Conservation (phyloP, 1,140 invertebrate genomes). For the Micrasema longulum region DNA sequence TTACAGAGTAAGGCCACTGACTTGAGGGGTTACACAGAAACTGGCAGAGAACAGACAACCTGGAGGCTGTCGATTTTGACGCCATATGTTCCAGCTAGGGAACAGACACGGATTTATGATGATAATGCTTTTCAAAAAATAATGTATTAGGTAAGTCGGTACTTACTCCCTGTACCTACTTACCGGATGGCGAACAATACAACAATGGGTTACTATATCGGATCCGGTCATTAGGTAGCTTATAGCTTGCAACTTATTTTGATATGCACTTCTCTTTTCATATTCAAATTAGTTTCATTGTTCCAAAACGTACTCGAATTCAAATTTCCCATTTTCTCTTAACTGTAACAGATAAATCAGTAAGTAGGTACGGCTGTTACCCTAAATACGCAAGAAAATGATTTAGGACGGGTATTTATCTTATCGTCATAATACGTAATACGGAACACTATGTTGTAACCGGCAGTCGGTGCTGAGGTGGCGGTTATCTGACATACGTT, state of each 20-base stretch:
- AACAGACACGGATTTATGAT: too few species aligned
- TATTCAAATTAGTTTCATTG: slow-evolving; percentile 42
- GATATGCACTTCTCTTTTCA: slow-evolving; percentile 40
- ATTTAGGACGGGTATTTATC: neutral
- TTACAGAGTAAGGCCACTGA: too few species aligned
- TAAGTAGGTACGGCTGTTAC: slow-evolving; percentile 3
- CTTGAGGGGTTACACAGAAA: too few species aligned
- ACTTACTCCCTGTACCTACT: too few species aligned
- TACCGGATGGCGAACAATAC: slow-evolving; percentile 41
- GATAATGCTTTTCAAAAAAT: too few species aligned
- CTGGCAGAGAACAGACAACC: too few species aligned
- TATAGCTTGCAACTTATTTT: slow-evolving; percentile 8
- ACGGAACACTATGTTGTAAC: neutral
- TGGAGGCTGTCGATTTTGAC: too few species aligned
- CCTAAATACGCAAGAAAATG: slow-evolving; percentile 5
- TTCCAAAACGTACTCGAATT: slow-evolving; percentile 28
- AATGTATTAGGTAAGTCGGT: too few species aligned
- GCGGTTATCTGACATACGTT: too few species aligned
- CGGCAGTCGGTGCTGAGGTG: too few species aligned
- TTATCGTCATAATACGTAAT: neutral
- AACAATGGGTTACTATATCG: slow-evolving; percentile 31
- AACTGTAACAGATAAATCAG: slow-evolving; percentile 18
- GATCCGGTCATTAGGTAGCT: slow-evolving; percentile 7
- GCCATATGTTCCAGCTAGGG: too few species aligned
- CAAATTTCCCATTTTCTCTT: slow-evolving; percentile 36